Percentiles rank a stretch among this genome's conserved stretches.
phyloP scores from a whole-genome alignment of 2,797 vertebrate genomes.

The Halcyon leucocephala region DNA sequence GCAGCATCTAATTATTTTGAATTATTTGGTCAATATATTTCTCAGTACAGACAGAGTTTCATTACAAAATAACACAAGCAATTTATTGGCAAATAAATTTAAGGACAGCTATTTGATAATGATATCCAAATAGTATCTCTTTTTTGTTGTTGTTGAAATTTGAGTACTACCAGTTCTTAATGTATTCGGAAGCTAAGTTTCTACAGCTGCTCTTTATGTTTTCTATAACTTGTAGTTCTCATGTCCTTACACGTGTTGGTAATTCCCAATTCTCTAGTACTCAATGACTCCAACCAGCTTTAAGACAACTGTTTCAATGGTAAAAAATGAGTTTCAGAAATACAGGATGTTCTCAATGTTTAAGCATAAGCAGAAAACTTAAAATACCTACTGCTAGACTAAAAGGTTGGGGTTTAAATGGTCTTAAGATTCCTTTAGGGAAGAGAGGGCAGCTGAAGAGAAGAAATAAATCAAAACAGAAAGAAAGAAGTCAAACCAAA shows the following conservation, averaged over 20 bases:
- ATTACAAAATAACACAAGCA: neutral
- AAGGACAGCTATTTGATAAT: neutral
- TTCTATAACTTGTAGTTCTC: neutral
- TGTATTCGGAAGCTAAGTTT: neutral
- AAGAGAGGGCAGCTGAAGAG: neutral
- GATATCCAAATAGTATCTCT: neutral
- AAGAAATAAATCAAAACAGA: neutral
- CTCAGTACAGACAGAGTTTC: neutral
- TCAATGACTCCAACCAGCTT: neutral
- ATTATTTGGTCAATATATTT: neutral
- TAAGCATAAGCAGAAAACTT: neutral
- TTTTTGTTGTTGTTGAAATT: neutral
- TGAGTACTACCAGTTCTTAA: neutral
- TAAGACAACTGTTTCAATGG: neutral
- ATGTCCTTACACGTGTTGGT: neutral
- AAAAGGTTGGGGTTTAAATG: neutral
- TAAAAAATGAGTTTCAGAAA: neutral
- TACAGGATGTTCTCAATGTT: neutral
- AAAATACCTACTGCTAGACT: neutral
- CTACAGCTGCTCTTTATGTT: neutral
- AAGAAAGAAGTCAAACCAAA: neutral
- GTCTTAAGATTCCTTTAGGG: neutral
- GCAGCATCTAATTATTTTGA: neutral
- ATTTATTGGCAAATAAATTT: neutral
- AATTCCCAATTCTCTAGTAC: neutral